phyloP scores from a whole-genome alignment of 2,797 vertebrate species.

The Anolis apletophallus region DNA sequence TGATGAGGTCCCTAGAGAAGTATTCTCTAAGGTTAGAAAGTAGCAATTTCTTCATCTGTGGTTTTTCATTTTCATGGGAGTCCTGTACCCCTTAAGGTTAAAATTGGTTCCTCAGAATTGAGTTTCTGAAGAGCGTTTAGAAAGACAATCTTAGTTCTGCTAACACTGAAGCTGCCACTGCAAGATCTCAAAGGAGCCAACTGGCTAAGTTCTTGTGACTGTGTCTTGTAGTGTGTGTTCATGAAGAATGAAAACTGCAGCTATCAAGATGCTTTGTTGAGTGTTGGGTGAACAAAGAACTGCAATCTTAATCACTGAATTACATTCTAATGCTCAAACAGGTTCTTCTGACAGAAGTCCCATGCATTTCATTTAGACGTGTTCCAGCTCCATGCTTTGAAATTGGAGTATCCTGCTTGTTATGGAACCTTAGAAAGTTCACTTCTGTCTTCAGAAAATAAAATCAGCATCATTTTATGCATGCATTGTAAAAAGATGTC shows the following conservation, averaged over 20 bases:
- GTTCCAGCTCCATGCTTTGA: conserved; percentile 19
- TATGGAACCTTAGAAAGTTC: conserved; percentile 19
- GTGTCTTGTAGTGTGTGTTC: not conserved
- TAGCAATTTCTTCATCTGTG: no score
- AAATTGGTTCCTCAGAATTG: not conserved
- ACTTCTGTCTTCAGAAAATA: conserved; percentile 62
- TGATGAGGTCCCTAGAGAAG: no score
- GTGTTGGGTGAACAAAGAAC: not conserved
- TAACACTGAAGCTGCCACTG: not conserved
- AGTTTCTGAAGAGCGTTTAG: not conserved
- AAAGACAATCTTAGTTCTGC: not conserved
- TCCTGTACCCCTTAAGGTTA: no score
- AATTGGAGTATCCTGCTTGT: conserved; percentile 21
- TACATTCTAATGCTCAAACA: not conserved
- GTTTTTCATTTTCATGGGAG: no score
- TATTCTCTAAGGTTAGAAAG: no score
- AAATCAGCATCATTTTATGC: conserved; percentile 60
- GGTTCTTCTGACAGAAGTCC: conserved; percentile 4
- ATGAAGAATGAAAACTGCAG: not conserved
- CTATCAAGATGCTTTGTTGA: not conserved
- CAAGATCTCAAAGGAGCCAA: not conserved
- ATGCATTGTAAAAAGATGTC: conserved; percentile 53
- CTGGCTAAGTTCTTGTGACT: not conserved
- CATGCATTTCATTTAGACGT: not conserved
- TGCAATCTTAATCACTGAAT: not conserved